A percentile compares a stretch with the other conserved stretches of the same genome.
Conservation (phyloP, 2,113 vertebrate genomes). For the Cromileptes altivelis region DNA sequence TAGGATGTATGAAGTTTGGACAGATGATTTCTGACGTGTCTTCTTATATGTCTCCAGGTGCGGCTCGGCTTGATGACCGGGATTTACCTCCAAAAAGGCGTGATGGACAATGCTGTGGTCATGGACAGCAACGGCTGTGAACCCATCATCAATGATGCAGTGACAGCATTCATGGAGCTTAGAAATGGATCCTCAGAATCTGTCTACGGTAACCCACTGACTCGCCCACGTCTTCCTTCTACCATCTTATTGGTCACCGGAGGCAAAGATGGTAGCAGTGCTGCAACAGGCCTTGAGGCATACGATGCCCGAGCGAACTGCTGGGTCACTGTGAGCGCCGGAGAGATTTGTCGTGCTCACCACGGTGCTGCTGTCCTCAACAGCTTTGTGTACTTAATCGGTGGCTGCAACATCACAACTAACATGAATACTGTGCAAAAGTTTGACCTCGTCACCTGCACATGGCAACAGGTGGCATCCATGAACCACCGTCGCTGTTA, state of each 20-base stretch:
- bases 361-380: conserved; percentile 24
- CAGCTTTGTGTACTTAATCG: conserved; percentile 18
- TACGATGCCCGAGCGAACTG: conserved; percentile 34
- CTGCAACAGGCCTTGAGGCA: neutral
- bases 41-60: conserved; percentile 27
- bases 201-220: conserved; percentile 1
- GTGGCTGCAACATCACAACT: neutral
- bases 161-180: neutral
- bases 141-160: conserved; percentile 5
- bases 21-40: no score
- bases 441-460: conserved; percentile 4
- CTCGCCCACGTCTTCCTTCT: conserved; percentile 34
- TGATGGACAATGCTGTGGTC: conserved; percentile 5
- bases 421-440: conserved; percentile 16
- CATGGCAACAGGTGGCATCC: conserved; percentile 14
- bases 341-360: neutral
- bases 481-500: conserved; percentile 3
- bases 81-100: neutral
- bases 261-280: neutral
- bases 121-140: neutral
- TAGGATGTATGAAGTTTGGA: no score
- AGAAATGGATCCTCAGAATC: neutral
- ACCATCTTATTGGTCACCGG: conserved; percentile 41
- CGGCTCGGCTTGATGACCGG: conserved; percentile 29
- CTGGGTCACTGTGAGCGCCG: conserved; percentile 16